phyloP scores from a whole-genome alignment of 2,888 invertebrate species.

The Nomada lathburiana region DNA sequence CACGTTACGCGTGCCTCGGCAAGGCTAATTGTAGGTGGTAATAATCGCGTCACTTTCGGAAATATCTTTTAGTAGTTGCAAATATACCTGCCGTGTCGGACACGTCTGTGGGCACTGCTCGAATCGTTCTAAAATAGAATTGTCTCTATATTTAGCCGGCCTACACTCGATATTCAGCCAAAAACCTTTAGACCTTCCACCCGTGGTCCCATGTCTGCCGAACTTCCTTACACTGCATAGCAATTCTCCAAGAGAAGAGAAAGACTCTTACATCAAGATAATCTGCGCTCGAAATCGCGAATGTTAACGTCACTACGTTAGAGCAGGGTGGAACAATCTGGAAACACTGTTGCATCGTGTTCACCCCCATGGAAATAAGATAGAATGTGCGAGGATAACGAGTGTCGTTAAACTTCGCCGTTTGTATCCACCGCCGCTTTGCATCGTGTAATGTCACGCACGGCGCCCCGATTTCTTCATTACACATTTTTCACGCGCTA shows the following conservation, averaged over 20 bases:
- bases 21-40: conserved; percentile 71
- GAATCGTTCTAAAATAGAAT: conserved; percentile 79
- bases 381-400: not conserved
- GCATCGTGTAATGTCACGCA: conserved; percentile 30
- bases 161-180: conserved; percentile 82
- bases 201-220: conserved; percentile 55
- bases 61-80: conserved; percentile 76
- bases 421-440: not conserved
- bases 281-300: no score
- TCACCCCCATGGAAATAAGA: not conserved
- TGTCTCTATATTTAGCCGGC: conserved; percentile 81
- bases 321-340: no score
- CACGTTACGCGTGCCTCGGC: conserved; percentile 29
- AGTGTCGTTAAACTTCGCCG: not conserved
- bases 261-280: not conserved
- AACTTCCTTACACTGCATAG: conserved; percentile 63
- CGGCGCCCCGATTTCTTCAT: conserved; percentile 26
- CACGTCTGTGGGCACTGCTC: conserved; percentile 72
- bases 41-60: conserved; percentile 77
- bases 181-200: conserved; percentile 79
- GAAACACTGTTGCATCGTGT: no score
- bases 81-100: conserved; percentile 71
- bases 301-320: no score
- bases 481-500: conserved; percentile 56
- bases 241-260: no score